Evolutionary conservation across 2,797 vertebrate species (phyloP), one percentile per base, ranked within the genome.

Genomic region (Mionectes olivaceus): DNA sequence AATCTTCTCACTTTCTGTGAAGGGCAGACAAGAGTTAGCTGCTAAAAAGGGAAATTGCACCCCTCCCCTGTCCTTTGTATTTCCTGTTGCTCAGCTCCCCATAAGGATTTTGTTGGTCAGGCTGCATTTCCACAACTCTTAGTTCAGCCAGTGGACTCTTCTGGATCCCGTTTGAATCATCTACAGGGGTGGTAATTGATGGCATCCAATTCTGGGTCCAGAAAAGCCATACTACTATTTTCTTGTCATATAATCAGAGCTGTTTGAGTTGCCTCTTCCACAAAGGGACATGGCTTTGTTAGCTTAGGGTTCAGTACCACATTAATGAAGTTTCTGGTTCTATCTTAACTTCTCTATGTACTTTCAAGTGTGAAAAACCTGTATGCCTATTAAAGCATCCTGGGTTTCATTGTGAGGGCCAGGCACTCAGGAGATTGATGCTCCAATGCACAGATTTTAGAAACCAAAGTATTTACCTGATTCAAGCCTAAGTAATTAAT

Each of bases 31-130:
- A 28, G 3, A 9, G 22, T 55, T 22, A 23, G 23, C 7, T 39
- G 32, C 25, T 61, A 15, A 61, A 90, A 47, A 84, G 25, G 2
- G 5, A 25, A 49, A 35, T 27, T 35, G 3, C 1, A 3, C 32
- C 1, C 3, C 2, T 3, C 6, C 4, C 5, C 30, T n/a, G 7
- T 18, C 22, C 14, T 37, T 63, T 69, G 21, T 11, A 5, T 41
- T 70, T 50, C 30, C 27, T 46, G 18, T 19, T 74, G 8, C 18
- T 60, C n/a, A 68, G 30, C 11, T 76, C 30, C 65, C 19, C 5
- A 4, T 11, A 22, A 67, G 27, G 22, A 52, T 55, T 56, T 0
- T 9, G 14, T 24, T 30, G 30, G 25, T 11, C 3, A 16, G 13
- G 18, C 4, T 78, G 8, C 13, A 19, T 33, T 73, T 64, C 23